These are phyloP conservation scores for Temnothorax ravouxi DNA, from an alignment of 2,888 invertebrate genomes.

Conservation along the genomic window DNA sequence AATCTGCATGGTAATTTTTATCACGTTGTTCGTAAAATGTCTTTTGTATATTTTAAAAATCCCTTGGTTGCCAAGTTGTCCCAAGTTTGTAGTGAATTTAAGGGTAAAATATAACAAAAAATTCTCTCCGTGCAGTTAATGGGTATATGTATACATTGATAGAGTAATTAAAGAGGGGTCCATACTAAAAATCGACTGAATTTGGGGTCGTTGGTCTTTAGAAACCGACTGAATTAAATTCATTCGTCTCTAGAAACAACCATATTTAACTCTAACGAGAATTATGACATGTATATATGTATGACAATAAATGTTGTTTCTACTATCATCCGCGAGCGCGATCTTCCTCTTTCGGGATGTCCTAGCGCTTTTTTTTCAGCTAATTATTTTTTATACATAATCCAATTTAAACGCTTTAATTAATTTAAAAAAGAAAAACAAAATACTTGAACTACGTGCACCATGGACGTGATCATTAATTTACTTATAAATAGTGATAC, in stretches of 20 bases:
- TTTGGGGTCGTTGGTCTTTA: slow-evolving; percentile 33
- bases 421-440: not conserved
- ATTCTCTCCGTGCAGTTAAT: no score
- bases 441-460: not conserved
- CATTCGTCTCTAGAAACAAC: slow-evolving; percentile 27
- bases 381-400: not conserved
- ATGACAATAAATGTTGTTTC: slow-evolving; percentile 78
- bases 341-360: not conserved
- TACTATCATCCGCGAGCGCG: slow-evolving; percentile 52
- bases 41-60: no score
- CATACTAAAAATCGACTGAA: slow-evolving; percentile 15
- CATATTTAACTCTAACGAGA: slow-evolving; percentile 40
- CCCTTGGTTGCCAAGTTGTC: no score
- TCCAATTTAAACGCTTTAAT: not conserved
- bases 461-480: not conserved
- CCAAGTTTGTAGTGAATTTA: no score
- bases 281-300: slow-evolving; percentile 74
- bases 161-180: slow-evolving; percentile 24
- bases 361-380: not conserved
- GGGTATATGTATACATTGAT: slow-evolving; percentile 16
- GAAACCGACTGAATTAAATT: slow-evolving; percentile 39
- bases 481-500: not conserved
- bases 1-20: no score
- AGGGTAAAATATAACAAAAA: no score
- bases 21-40: no score